These are phyloP conservation scores for Chloroceryle amazona DNA, from an alignment of 2,797 vertebrate species.

Conservation along the genomic window DNA sequence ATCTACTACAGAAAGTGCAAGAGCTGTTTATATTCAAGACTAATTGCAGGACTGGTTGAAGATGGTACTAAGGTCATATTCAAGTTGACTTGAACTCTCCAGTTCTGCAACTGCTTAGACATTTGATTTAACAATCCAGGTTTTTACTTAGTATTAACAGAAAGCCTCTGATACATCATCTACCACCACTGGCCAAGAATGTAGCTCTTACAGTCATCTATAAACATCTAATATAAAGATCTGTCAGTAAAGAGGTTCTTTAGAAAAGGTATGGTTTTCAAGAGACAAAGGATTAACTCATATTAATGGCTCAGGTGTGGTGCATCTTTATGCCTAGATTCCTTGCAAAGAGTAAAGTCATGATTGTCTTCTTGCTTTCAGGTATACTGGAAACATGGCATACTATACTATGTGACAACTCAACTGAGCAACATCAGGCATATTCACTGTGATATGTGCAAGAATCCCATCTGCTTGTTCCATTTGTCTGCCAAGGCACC, in stretches of 20 bases:
- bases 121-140: slow-evolving; percentile 66
- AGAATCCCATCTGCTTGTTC: slow-evolving; percentile 2
- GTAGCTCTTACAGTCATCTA: background rate
- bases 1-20: slow-evolving; percentile 83
- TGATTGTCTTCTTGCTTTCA: background rate
- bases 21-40: slow-evolving; percentile 73
- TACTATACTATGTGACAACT: background rate
- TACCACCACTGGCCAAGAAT: slow-evolving; percentile 29
- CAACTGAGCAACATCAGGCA: background rate
- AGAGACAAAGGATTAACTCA: background rate
- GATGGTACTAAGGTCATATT: slow-evolving; percentile 33
- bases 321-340: background rate
- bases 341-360: background rate
- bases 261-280: background rate
- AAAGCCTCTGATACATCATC: slow-evolving; percentile 32
- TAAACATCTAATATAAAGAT: background rate
- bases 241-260: background rate
- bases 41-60: slow-evolving; percentile 57
- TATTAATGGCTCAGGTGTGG: slow-evolving; percentile 14
- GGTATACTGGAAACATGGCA: background rate
- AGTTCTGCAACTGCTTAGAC: slow-evolving; percentile 60
- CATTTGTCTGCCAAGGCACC: background rate
- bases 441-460: background rate
- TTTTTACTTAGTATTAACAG: slow-evolving; percentile 53
- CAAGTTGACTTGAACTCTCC: slow-evolving; percentile 55